Evolutionary conservation across 2,113 vertebrate species (phyloP).

Genomic region (Chiloscyllium plagiosum): DNA sequence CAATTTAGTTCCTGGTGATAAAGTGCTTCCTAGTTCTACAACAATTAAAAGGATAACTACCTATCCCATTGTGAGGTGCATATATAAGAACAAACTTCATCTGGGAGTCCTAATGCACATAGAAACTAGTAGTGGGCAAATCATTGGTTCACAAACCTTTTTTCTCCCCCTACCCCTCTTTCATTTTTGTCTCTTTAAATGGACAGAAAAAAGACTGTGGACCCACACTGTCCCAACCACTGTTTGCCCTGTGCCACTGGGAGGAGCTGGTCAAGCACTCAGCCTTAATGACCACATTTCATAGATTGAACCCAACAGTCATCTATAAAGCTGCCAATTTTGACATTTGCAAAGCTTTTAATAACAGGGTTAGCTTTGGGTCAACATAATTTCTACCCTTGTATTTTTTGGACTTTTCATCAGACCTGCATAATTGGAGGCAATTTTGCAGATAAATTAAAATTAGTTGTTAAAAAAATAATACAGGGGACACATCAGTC

Average conservation of each 20-base stretch:
- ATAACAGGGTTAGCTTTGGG: background rate
- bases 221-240: background rate
- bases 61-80: too few species aligned
- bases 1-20: too few species aligned
- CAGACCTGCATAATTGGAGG: background rate
- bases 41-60: too few species aligned
- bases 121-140: background rate
- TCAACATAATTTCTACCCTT: background rate
- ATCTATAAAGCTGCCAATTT: background rate
- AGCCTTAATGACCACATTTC: background rate
- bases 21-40: too few species aligned
- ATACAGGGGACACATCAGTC: background rate
- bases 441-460: background rate
- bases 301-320: background rate
- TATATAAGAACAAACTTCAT: too few species aligned
- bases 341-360: background rate
- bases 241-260: background rate
- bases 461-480: background rate
- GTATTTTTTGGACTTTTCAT: background rate
- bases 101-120: too few species aligned
- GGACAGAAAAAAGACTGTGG: background rate
- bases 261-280: background rate
- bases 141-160: background rate
- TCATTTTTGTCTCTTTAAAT: background rate
- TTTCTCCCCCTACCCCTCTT: background rate